Conservation (phyloP, 2,797 vertebrate species). For the Fratercula arctica region DNA sequence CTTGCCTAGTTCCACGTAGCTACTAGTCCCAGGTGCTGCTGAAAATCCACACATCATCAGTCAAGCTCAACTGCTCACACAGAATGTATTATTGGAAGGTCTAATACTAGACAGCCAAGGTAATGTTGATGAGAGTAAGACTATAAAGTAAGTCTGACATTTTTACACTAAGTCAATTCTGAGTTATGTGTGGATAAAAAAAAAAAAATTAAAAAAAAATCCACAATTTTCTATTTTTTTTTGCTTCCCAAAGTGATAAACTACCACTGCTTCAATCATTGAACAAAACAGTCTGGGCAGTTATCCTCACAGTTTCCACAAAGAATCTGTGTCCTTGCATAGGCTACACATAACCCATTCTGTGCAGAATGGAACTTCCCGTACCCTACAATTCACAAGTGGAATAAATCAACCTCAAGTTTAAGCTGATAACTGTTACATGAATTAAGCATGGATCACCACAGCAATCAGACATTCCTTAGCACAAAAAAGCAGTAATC, state of each 20-base stretch:
- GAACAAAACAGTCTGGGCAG: background rate
- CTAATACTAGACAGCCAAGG: background rate
- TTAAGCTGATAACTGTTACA: background rate
- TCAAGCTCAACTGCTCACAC: background rate
- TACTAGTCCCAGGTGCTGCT: background rate
- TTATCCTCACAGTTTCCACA: background rate
- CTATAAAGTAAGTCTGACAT: slow-evolving; percentile 20
- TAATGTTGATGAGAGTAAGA: background rate
- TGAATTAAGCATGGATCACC: background rate
- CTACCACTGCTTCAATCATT: background rate
- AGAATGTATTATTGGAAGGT: background rate
- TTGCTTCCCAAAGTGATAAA: background rate
- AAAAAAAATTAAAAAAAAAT: background rate
- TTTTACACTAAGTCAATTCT: slow-evolving; percentile 38
- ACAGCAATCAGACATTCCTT: background rate
- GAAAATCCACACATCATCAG: slow-evolving; percentile 12
- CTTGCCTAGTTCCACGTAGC: background rate
- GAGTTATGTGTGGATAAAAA: background rate
- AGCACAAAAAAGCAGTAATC: background rate
- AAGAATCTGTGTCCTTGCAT: background rate
- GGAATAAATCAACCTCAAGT: background rate
- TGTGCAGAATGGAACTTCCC: background rate
- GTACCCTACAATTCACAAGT: background rate
- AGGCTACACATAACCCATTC: background rate
- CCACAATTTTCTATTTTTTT: background rate